Percentiles rank a stretch among this genome's conserved stretches.
These are phyloP conservation scores for Hozukius guyotensis DNA, from an alignment of 2,797 vertebrate genomes.

Conservation along the genomic window DNA sequence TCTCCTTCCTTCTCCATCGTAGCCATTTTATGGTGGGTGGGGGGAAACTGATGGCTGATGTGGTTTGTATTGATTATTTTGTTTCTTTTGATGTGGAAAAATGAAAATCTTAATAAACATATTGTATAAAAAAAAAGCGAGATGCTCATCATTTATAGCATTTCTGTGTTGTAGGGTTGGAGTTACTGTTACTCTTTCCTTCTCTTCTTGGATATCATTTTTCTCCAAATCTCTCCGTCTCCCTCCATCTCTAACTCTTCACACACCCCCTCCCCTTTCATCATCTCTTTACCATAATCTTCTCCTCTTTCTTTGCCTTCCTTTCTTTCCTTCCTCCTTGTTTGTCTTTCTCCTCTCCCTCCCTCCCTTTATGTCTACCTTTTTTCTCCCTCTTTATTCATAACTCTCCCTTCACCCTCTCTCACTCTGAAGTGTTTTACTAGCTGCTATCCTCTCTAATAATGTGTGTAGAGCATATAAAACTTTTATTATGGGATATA, in stretches of 20 bases:
- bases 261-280: conserved; percentile 18
- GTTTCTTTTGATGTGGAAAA: too few relatives aligned
- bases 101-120: too few relatives aligned
- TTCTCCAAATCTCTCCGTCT: conserved; percentile 8
- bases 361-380: conserved; percentile 9
- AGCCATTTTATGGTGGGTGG: too few relatives aligned
- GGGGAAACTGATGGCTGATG: too few relatives aligned
- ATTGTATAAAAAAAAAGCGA: too few relatives aligned
- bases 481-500: conserved; percentile 82
- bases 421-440: conserved; percentile 78
- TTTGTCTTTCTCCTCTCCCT: conserved; percentile 12
- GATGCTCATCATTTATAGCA: neutral
- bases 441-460: conserved; percentile 83
- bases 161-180: neutral
- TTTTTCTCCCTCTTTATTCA: conserved; percentile 62
- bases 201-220: neutral
- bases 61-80: too few relatives aligned
- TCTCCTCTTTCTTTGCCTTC: conserved; percentile 1
- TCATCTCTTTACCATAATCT: conserved; percentile 45
- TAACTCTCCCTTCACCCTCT: conserved; percentile 60
- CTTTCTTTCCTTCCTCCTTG: conserved; percentile 10
- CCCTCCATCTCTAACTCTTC: conserved; percentile 29
- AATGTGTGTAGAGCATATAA: conserved; percentile 83
- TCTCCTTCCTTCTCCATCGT: fast-evolving
- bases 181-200: neutral